Percentiles rank a stretch among this genome's conserved stretches.
phyloP scores from a whole-genome alignment of 37 sponge, comb jelly and placozoan genomes.

The Eunapius fragilis region DNA sequence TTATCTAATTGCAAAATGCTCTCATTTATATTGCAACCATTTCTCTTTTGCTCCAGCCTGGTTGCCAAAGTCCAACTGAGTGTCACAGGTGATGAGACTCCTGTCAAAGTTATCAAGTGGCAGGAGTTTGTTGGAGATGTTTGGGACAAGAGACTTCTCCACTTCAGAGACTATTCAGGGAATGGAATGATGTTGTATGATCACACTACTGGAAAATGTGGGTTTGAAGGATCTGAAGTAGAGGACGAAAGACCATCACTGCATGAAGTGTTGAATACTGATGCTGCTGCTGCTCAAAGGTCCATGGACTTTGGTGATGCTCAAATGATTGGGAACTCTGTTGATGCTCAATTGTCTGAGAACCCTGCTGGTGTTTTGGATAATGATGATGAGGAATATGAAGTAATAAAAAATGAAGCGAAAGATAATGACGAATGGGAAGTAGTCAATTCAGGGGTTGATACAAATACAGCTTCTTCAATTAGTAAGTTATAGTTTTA shows the following conservation, averaged over 20 bases:
- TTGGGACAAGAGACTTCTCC: slow-evolving; percentile 41
- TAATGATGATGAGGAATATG: too few species aligned
- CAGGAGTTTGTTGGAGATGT: slow-evolving; percentile 48
- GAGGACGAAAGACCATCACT: background rate
- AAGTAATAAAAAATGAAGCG: too few species aligned
- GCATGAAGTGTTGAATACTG: slow-evolving; percentile 1
- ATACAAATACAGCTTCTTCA: too few species aligned
- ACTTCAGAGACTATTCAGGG: slow-evolving; percentile 28
- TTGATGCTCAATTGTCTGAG: too few species aligned
- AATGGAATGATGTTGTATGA: background rate
- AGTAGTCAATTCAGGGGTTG: too few species aligned
- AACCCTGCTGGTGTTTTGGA: too few species aligned
- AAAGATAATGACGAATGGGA: too few species aligned
- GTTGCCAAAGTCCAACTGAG: background rate
- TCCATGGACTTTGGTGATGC: too few species aligned
- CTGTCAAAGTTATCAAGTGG: slow-evolving; percentile 8
- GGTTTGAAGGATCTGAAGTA: background rate
- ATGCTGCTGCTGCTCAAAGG: background rate
- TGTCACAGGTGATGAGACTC: background rate
- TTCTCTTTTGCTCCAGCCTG: background rate
- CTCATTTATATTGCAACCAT: background rate
- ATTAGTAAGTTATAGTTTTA: too few species aligned
- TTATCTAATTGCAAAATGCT: too few species aligned
- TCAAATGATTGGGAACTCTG: too few species aligned
- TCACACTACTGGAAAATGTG: background rate